Base-by-base conservation (phyloP, 2,797 vertebrate species). In the Centroberyx gerrardi region DNA sequence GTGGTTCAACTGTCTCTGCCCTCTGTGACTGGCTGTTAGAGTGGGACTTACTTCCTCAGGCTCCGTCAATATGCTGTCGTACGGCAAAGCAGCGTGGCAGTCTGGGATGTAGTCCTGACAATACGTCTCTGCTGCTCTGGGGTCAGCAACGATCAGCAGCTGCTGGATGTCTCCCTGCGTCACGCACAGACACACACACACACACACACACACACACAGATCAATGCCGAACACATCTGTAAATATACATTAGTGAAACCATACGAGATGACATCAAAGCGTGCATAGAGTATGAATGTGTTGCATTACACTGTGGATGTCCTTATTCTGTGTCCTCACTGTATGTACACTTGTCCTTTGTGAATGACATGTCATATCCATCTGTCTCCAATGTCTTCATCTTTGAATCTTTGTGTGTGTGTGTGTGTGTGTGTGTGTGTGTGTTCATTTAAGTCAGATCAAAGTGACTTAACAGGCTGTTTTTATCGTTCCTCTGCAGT, bases 141-240 rank as follows among this genome's bases (percentile, higher is more conserved):
- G 95, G 59, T 98, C 96, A 0, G 92, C 81, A 2, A 91, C 70
- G 1, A 99, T 84, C 74, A 99, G 82, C 68, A 99, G 92, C 88
- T 99, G 96, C 90, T 99, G 97, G 81, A 99, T 92, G n/a, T 97
- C 96, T 5, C 97, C 97, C 97, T 99, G 88, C 9, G 75, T 51
- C 70, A 71, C 54, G 70, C 49, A 6, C 73, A 81, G 27, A 82
- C 62, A 81, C 2, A 78, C 5, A 80, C 36, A 56, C 31, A 68
- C 48, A 62, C 33, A 62, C 40, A 71, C 4, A 58, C 54, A 74
- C 38, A 62, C 40, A 51, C 44, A 64, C 42, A 60, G 9, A 68
- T 59, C 18, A 58, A 38, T 54, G 64, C 14, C 3, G 14, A 31
- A 29, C 33, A 71, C n/a, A 68, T 8, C 49, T 54, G 44, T 28